Evolutionary conservation across 2,888 invertebrate genomes (phyloP).

Genomic region (Pammene aurita): DNA sequence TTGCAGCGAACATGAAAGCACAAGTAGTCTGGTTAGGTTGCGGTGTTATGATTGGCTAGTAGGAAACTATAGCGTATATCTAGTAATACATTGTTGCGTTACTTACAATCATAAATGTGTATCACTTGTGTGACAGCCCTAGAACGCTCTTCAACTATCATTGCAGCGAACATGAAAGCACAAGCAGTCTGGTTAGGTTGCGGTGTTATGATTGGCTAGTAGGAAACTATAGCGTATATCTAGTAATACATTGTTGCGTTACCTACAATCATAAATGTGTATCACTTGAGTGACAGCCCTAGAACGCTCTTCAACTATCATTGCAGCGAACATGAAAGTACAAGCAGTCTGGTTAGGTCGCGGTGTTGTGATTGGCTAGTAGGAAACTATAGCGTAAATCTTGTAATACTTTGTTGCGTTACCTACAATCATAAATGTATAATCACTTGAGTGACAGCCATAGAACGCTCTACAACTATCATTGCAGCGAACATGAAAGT

Average conservation of each 20-base stretch:
- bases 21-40: conserved; percentile 64
- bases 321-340: conserved; percentile 6
- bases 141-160: conserved; percentile 34
- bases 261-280: not conserved
- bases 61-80: not conserved
- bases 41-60: conserved; percentile 46
- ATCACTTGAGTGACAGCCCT: conserved; percentile 52
- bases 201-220: conserved; percentile 47
- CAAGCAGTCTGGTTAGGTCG: conserved; percentile 64
- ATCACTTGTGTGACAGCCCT: conserved; percentile 52
- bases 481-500: conserved; percentile 68
- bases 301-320: conserved; percentile 34
- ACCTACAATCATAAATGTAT: no score
- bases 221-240: not conserved
- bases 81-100: no score
- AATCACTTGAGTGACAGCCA: conserved; percentile 55
- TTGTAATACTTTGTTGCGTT: no score
- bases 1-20: conserved; percentile 67
- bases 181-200: conserved; percentile 64
- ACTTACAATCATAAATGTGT: no score
- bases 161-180: conserved; percentile 5
- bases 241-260: not conserved
- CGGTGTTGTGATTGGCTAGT: conserved; percentile 47
- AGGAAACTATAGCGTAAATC: not conserved
- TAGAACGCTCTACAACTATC: conserved; percentile 62